Base-by-base conservation (phyloP, 2,113 vertebrate genomes). In the Seriola quinqueradiata region DNA sequence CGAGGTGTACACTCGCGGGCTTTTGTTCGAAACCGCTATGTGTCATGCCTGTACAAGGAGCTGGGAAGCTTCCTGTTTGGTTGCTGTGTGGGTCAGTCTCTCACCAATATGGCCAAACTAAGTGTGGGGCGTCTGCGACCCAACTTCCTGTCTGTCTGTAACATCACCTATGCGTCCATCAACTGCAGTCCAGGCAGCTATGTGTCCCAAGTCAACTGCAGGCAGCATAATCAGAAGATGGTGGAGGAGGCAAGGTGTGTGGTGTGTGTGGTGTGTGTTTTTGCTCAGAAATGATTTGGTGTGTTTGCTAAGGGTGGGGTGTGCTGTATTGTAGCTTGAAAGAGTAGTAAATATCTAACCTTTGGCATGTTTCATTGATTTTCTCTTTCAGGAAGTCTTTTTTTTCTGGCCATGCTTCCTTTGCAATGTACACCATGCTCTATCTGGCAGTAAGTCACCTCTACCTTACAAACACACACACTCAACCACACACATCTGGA, bases 21-120 rank as follows among this genome's bases (percentile, higher is more conserved):
- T 10, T 91, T 95, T 52, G 67, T 94, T 25, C 69, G 80, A 60
- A 96, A 95, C 85, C 87, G 66, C 48, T 96, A 96, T 10, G 71
- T 94, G 54, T 94, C 93, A 0, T 86, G 93, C 44, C 89, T 96
- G 70, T 96, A 96, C 92, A 96, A 96, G 83, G 96, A 97, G 88
- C 90, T 96, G 70, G 96, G 96, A 11, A 95, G 96, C 70, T 97
- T 97, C 90, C 71, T 97, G 58, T 97, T 97, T 0, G 96, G 96
- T 0, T 92, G 91, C 6, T 94, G 95, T 36, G 89, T 96, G 63
- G 94, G 96, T 73, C 95, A 95, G 87, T 97, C 97, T 8, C 93
- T 96, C 81, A 96, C 96, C 61, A 95, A 96, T 59, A 94, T 96
- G 78, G 92, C 96, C 77, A 96, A 96, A 84, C 90, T 96, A 14